Conservation (phyloP, 2,888 invertebrate genomes). For the Andrena haemorrhoa region DNA sequence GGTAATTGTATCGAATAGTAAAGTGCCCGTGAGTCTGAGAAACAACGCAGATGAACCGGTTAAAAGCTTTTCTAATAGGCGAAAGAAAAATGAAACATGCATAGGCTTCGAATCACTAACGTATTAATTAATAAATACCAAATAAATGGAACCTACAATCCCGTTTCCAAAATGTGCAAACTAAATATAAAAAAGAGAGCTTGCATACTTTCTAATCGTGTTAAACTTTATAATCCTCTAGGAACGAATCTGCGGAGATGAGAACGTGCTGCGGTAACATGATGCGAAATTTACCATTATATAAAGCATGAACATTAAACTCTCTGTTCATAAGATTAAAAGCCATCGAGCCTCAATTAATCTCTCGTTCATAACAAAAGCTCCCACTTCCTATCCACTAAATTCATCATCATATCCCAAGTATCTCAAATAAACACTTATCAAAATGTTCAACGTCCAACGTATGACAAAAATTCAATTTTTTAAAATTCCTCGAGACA, state of each 20-base stretch:
- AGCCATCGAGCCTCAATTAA: constrained; percentile 22
- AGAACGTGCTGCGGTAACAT: constrained; percentile 44
- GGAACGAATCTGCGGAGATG: constrained; percentile 29
- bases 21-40: neutral
- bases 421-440: too few species aligned
- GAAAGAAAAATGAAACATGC: neutral
- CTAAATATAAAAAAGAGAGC: neutral
- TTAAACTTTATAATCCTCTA: constrained; percentile 34
- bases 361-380: too few species aligned
- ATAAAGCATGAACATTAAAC: constrained; percentile 32
- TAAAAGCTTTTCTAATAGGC: constrained; percentile 34
- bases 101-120: neutral
- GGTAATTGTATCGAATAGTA: constrained; percentile 33
- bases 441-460: too few species aligned
- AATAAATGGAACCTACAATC: neutral
- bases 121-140: neutral
- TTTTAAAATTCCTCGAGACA: too few species aligned
- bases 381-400: too few species aligned
- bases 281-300: constrained; percentile 42
- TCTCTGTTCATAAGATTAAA: constrained; percentile 26
- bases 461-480: too few species aligned
- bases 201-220: constrained; percentile 3
- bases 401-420: too few species aligned
- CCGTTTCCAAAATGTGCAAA: neutral
- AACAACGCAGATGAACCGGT: constrained; percentile 16